Evolutionary conservation across 2,113 vertebrate genomes (phyloP).

Genomic region (Brachyhypopomus gauderio): DNA sequence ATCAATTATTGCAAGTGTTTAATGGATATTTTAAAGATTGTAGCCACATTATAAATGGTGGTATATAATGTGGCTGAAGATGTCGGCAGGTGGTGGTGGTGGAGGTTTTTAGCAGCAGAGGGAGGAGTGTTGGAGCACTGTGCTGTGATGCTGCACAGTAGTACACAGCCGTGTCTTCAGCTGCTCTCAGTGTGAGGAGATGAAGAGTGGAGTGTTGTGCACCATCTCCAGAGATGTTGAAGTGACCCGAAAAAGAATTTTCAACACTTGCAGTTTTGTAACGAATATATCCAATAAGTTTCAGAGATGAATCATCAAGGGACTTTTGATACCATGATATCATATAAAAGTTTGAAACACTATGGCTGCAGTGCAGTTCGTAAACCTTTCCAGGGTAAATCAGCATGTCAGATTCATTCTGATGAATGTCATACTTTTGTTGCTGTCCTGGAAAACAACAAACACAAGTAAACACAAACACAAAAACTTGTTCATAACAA

Average conservation of each 20-base stretch:
- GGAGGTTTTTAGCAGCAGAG: constrained; percentile 37
- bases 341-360: background rate
- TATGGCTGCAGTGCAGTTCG: constrained; percentile 48
- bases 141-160: constrained; percentile 51
- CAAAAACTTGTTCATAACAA: too few relatives aligned
- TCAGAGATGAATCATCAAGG: constrained; percentile 23
- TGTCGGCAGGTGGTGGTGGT: background rate
- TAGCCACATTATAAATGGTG: too few relatives aligned
- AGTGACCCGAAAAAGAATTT: background rate
- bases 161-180: constrained; percentile 30
- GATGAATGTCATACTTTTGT: constrained; percentile 9
- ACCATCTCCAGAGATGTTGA: constrained; percentile 43
- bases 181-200: background rate
- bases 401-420: constrained; percentile 37
- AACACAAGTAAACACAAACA: background rate
- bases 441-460: background rate
- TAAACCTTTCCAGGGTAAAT: background rate
- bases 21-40: too few relatives aligned
- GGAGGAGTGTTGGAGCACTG: constrained; percentile 11
- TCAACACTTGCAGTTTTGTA: background rate
- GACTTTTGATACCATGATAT: constrained; percentile 54
- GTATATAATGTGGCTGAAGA: background rate
- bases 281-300: constrained; percentile 48
- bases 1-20: too few relatives aligned
- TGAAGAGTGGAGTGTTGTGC: constrained; percentile 17